Percentiles rank a stretch among this genome's conserved stretches.
Evolutionary conservation across 2,888 invertebrate genomes (phyloP).

Genomic region (Tetragnatha montana): DNA sequence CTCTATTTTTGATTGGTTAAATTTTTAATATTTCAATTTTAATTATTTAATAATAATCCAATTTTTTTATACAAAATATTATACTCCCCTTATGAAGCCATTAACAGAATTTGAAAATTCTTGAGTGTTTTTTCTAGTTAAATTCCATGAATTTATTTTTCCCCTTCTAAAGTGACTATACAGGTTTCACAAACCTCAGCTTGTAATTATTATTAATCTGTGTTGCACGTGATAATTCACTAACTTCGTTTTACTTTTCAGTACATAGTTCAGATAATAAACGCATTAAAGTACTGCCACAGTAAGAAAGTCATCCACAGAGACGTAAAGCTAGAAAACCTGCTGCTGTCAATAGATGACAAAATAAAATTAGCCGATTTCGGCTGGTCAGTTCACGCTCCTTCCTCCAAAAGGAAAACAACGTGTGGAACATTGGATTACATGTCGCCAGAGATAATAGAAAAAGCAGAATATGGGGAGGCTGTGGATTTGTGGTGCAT

Average conservation of each 20-base stretch:
- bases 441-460: conserved; percentile 96
- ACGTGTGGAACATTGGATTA: conserved; percentile 97
- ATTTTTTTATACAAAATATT: no score
- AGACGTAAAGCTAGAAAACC: conserved; percentile 96
- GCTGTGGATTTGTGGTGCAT: conserved; percentile 96
- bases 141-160: neutral
- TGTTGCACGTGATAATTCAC: no score
- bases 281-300: conserved; percentile 77
- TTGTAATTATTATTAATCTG: no score
- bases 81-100: no score
- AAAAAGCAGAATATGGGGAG: conserved; percentile 89
- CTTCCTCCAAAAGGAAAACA: conserved; percentile 84
- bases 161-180: no score
- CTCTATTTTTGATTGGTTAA: no score
- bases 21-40: no score
- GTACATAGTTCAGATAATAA: conserved; percentile 77
- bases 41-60: no score
- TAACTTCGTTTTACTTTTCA: conserved; percentile 69
- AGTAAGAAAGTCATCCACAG: conserved; percentile 78
- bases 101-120: neutral
- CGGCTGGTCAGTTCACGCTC: conserved; percentile 98
- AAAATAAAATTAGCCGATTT: conserved; percentile 95
- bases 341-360: conserved; percentile 87
- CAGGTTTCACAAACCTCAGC: no score
- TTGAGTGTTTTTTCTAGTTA: neutral